Evolutionary conservation across 2,113 vertebrate genomes (phyloP), one percentile per base, ranked within the genome.

Genomic region (Caranx melampygus): DNA sequence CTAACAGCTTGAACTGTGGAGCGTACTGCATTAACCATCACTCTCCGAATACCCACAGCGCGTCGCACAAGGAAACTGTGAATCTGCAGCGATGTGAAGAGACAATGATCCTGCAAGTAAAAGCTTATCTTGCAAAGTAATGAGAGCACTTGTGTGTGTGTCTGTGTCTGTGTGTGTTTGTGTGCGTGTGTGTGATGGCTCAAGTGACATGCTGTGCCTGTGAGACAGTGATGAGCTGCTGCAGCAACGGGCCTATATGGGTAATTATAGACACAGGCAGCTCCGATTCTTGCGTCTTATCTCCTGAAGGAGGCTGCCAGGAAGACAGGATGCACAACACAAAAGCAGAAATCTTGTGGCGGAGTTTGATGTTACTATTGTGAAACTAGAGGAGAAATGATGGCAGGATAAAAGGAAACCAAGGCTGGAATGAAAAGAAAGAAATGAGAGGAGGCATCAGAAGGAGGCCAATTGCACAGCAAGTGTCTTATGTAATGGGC

Each of bases 201-300:
- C 63, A 63, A 83, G 78, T 75, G 63, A 86, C 75, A 65, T 6
- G 26, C 64, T 62, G 80, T 40, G 60, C 33, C 57, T 57, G 64
- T 71, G 84, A 88, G 85, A 85, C 71, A 49, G 54, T 33, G 70
- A 81, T 68, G 75, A 88, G 65, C 77, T 45, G 75, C 47, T 45
- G 75, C 47, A 49, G 75, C 83, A 31, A 61, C 12, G 78, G 78
- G 80, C 78, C 70, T 83, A 60, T 82, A 78, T 35, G 78, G 60
- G 49, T 86, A 91, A 87, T 89, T 86, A 90, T 87, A 89, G 85
- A 72, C 75, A 54, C 76, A 67, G 66, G 15, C 64, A 5, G 70
- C 61, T 82, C 37, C 1, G 21, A 67, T 72, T 76, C 65, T 77
- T 13, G 4, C 60, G 63, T 76, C 75, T 87, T 26, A 76, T 89